Evolutionary conservation across 2,797 vertebrate species (phyloP).

Genomic region (Urophycis tenuis): DNA sequence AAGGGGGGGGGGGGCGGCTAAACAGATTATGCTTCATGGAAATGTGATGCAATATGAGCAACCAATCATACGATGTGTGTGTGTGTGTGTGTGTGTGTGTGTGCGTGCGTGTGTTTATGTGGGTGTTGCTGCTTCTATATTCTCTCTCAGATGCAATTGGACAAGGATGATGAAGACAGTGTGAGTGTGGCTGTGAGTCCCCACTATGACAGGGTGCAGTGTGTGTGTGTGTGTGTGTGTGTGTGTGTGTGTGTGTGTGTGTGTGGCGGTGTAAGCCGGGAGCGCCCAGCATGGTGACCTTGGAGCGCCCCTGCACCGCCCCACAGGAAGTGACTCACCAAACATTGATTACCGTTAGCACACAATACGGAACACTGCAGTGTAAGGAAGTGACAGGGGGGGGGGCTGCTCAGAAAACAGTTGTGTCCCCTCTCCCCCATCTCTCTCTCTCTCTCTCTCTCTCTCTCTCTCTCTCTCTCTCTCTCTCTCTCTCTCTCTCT

Average conservation of each 20-base stretch:
- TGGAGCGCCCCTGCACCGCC: slow-evolving; percentile 55
- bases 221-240: too few relatives aligned
- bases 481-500: too few relatives aligned
- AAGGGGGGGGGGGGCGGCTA: too few relatives aligned
- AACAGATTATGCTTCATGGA: too few relatives aligned
- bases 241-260: neutral
- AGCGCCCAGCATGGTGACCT: slow-evolving; percentile 54
- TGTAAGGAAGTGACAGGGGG: slow-evolving; percentile 39
- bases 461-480: slow-evolving; percentile 42
- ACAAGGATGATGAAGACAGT: slow-evolving; percentile 19
- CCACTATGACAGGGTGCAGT: too few relatives aligned
- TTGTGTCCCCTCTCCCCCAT: too few relatives aligned
- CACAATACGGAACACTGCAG: slow-evolving; percentile 43
- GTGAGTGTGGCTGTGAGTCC: slow-evolving; percentile 4
- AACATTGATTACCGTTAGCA: slow-evolving; percentile 67
- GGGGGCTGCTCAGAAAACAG: slow-evolving; percentile 1
- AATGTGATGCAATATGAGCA: too few relatives aligned
- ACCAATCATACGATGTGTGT: neutral
- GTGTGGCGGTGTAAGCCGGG: slow-evolving; percentile 25
- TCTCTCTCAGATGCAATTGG: neutral
- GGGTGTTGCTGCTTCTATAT: neutral
- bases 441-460: slow-evolving; percentile 11
- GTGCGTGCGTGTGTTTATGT: slow-evolving; percentile 6
- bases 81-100: neutral
- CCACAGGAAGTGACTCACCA: slow-evolving; percentile 63